These are phyloP conservation scores for Labeo rohita DNA, from an alignment of 2,113 vertebrate genomes.

Conservation along the genomic window DNA sequence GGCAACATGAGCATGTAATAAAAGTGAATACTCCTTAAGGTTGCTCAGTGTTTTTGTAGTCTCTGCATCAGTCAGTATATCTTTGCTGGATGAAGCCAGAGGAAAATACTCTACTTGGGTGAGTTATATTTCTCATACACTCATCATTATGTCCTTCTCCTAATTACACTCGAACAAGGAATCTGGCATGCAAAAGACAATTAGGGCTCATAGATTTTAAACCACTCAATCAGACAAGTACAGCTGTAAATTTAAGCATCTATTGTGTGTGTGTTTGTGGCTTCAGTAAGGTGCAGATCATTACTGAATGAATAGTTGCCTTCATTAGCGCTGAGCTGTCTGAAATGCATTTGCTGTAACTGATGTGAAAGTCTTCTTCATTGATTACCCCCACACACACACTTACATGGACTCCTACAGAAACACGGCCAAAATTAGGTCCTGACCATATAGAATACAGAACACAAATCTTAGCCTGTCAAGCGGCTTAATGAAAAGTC, in stretches of 20 bases:
- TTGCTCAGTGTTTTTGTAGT: neutral
- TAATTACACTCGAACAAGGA: constrained; percentile 54
- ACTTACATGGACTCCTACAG: neutral
- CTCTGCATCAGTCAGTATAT: neutral
- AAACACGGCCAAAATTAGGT: constrained; percentile 18
- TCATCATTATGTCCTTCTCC: constrained; percentile 35
- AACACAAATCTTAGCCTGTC: constrained; percentile 29
- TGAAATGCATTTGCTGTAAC: constrained; percentile 7
- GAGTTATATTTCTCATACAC: constrained; percentile 45
- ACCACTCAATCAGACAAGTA: constrained; percentile 12
- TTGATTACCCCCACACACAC: neutral
- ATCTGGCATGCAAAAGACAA: constrained; percentile 56
- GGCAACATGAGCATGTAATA: neutral
- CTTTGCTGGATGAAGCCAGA: neutral
- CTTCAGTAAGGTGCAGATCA: constrained; percentile 34
- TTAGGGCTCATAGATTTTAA: constrained; percentile 51
- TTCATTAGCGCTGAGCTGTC: constrained; percentile 38
- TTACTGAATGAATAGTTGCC: constrained; percentile 35
- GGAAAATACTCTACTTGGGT: neutral
- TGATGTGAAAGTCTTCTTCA: constrained; percentile 34
- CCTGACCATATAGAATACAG: constrained; percentile 20
- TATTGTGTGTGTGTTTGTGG: constrained; percentile 10
- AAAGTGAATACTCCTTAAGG: neutral
- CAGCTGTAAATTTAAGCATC: constrained; percentile 34
- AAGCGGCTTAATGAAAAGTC: constrained; percentile 27